These are phyloP conservation scores for Dioctria rufipes DNA, from an alignment of 2,888 invertebrate genomes.

Conservation along the genomic window DNA sequence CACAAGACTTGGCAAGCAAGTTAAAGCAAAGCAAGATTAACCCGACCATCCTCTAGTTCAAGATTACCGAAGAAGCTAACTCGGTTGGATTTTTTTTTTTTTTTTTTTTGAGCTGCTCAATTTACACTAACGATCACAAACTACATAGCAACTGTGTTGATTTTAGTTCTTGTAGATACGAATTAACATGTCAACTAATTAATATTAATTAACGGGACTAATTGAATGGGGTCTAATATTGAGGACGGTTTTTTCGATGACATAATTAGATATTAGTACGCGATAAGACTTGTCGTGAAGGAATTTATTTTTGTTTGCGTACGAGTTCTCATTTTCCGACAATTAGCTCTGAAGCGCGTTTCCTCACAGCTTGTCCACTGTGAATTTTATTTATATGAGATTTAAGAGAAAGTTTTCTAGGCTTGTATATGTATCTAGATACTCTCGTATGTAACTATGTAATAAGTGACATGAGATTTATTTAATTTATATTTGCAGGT, in stretches of 20 bases:
- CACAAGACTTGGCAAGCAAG: background rate
- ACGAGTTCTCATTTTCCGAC: slow-evolving; percentile 5
- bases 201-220: slow-evolving; percentile 43
- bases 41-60: background rate
- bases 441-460: background rate
- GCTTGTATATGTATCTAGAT: background rate
- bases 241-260: slow-evolving; percentile 22
- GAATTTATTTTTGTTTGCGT: slow-evolving; percentile 27
- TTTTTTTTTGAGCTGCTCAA: background rate
- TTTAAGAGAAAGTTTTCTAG: slow-evolving; percentile 36
- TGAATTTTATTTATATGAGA: slow-evolving; percentile 21
- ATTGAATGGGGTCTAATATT: slow-evolving; percentile 11
- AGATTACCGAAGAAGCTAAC: slow-evolving; percentile 14
- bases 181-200: slow-evolving; percentile 53
- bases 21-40: slow-evolving; percentile 8
- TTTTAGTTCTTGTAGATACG: slow-evolving; percentile 16
- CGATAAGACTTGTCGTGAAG: slow-evolving; percentile 24
- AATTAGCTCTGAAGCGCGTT: slow-evolving; percentile 41
- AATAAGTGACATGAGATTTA: background rate
- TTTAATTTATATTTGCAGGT: slow-evolving; percentile 78
- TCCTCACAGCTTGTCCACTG: background rate
- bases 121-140: background rate
- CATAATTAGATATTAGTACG: slow-evolving; percentile 28
- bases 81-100: slow-evolving; percentile 23
- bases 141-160: slow-evolving; percentile 3